Conservation (phyloP, 2,888 invertebrate genomes). For the Drosophila macrospina region DNA sequence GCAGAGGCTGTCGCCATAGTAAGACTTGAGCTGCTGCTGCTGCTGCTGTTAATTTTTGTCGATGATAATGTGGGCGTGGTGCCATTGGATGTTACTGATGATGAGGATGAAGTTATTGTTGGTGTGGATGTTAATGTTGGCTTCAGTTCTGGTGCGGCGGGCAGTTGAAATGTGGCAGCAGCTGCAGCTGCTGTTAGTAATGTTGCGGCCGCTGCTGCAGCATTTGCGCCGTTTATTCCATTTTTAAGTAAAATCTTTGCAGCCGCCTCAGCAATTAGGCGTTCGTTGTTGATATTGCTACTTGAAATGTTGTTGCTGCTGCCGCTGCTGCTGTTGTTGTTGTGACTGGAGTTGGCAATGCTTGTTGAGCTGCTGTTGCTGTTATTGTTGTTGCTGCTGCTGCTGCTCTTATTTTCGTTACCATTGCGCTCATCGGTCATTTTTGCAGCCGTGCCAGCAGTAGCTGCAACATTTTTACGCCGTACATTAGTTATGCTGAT, state of each 20-base stretch:
- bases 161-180: conserved; percentile 73
- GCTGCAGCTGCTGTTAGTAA: conserved; percentile 70
- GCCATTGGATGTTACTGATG: conserved; percentile 66
- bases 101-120: conserved; percentile 33
- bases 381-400: conserved; percentile 83
- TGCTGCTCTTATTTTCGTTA: conserved; percentile 87
- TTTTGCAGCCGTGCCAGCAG: conserved; percentile 89
- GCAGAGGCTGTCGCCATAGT: conserved; percentile 68
- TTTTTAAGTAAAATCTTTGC: conserved; percentile 82
- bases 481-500: conserved; percentile 59
- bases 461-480: conserved; percentile 70
- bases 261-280: conserved; percentile 79
- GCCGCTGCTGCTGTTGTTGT: conserved; percentile 33
- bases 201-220: conserved; percentile 67
- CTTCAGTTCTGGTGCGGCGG: conserved; percentile 63
- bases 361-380: conserved; percentile 72
- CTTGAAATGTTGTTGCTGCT: conserved; percentile 30
- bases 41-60: conserved; percentile 52
- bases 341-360: conserved; percentile 41
- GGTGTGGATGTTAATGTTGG: conserved; percentile 29
- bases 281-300: conserved; percentile 59
- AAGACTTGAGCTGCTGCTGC: conserved; percentile 50
- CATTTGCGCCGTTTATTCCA: conserved; percentile 79
- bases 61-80: conserved; percentile 55
- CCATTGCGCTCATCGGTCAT: conserved; percentile 87